Evolutionary conservation across 1,140 invertebrate species (phyloP).

Genomic region (Hirudo medicinalis): DNA sequence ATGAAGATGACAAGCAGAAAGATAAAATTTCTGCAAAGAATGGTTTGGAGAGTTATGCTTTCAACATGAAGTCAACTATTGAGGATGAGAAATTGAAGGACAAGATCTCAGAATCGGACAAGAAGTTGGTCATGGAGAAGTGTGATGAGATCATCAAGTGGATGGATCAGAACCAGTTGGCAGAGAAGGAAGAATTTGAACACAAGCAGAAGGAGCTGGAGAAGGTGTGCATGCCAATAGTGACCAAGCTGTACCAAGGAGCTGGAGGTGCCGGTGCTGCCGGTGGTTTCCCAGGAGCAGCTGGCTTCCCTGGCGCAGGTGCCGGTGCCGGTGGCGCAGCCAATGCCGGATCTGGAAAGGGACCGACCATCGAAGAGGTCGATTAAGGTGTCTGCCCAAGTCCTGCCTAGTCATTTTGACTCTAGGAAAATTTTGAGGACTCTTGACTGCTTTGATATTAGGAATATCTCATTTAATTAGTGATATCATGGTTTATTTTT

Average conservation of each 20-base stretch:
- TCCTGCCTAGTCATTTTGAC: not conserved
- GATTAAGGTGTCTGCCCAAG: slow-evolving; percentile 22
- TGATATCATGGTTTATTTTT: not conserved
- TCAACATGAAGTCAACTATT: slow-evolving; percentile 26
- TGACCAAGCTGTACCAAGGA: slow-evolving; percentile 43
- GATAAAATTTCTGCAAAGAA: slow-evolving; percentile 30
- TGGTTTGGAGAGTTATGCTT: slow-evolving; percentile 29
- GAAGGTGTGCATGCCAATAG: slow-evolving; percentile 41
- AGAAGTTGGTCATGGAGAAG: slow-evolving; percentile 45
- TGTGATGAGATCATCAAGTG: slow-evolving; percentile 37
- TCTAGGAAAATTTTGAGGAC: not conserved
- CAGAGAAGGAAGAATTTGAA: slow-evolving; percentile 40
- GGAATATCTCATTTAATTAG: not conserved
- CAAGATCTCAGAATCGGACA: slow-evolving; percentile 49
- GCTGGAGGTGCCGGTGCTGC: slow-evolving; percentile 30
- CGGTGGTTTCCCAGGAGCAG: slow-evolving; percentile 25
- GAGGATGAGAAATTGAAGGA: slow-evolving; percentile 34
- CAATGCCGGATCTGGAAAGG: slow-evolving; percentile 6
- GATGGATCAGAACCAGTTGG: slow-evolving; percentile 56
- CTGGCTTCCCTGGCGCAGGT: not conserved
- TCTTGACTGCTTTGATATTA: not conserved
- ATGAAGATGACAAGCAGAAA: slow-evolving; percentile 32
- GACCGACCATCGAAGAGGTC: slow-evolving; percentile 31
- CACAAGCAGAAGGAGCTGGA: slow-evolving; percentile 41
- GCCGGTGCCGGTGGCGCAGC: not conserved